phyloP scores from a whole-genome alignment of 2,113 vertebrate genomes.

The Scolopax mira region DNA sequence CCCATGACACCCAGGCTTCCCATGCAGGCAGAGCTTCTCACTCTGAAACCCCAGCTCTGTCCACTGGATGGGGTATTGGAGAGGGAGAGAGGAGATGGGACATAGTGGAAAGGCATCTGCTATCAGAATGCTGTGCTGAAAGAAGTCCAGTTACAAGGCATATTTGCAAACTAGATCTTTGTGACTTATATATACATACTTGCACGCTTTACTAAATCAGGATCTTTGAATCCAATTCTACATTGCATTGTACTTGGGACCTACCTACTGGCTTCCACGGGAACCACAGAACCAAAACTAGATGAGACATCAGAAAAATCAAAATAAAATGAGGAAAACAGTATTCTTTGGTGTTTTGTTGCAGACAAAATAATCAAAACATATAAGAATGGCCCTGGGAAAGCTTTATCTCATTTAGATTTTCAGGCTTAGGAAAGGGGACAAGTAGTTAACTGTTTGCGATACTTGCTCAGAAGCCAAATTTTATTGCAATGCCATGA shows the following conservation, averaged over 20 bases:
- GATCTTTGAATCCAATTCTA: neutral
- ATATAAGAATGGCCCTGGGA: neutral
- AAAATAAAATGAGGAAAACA: neutral
- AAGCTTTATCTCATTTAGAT: neutral
- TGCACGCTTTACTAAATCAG: neutral
- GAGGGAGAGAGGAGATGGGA: neutral
- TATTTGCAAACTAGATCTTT: neutral
- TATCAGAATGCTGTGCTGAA: neutral
- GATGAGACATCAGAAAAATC: neutral
- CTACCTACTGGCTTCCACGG: neutral
- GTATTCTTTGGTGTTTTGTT: neutral
- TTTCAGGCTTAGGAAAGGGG: neutral
- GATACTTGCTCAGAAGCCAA: neutral
- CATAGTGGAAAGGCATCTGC: neutral
- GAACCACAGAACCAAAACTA: neutral
- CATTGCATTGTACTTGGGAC: neutral
- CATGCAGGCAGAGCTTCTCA: fast-evolving
- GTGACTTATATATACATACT: neutral
- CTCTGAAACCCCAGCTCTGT: neutral
- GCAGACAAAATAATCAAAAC: neutral
- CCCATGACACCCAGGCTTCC: neutral
- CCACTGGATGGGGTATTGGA: neutral
- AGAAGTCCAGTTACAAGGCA: neutral
- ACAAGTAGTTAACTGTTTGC: neutral
- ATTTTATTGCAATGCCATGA: neutral